These are phyloP conservation scores for Chaetogeoica ovagalla DNA, from an alignment of 2,888 invertebrate species.

Conservation along the genomic window DNA sequence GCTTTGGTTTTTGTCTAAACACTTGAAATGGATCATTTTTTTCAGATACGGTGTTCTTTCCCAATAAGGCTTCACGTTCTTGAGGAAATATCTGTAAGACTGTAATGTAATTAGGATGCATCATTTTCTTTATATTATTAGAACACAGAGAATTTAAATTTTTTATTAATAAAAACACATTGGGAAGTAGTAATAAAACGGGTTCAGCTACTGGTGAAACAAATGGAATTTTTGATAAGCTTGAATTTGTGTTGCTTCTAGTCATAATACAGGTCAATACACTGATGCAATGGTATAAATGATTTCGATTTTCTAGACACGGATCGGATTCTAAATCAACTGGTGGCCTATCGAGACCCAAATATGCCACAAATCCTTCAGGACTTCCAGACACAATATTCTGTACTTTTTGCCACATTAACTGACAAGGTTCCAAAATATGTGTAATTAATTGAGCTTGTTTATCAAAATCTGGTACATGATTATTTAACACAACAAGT, in stretches of 20 bases:
- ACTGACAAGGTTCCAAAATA: constrained; percentile 59
- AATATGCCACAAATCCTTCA: constrained; percentile 41
- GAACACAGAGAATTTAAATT: constrained; percentile 80
- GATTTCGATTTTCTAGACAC: constrained; percentile 52
- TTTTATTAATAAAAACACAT: constrained; percentile 76
- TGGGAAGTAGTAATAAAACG: constrained; percentile 78
- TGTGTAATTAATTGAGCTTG: constrained; percentile 72
- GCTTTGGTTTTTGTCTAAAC: constrained; percentile 54
- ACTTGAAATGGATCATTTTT: constrained; percentile 48
- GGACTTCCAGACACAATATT: constrained; percentile 29
- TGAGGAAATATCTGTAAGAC: constrained; percentile 53
- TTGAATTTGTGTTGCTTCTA: constrained; percentile 52
- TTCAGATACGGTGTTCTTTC: constrained; percentile 40
- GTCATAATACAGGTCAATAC: constrained; percentile 48
- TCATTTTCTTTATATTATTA: constrained; percentile 63
- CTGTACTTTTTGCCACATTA: constrained; percentile 52
- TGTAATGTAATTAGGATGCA: constrained; percentile 45
- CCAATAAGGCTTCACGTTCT: constrained; percentile 49
- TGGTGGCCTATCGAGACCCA: constrained; percentile 48
- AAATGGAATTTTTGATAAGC: constrained; percentile 29
- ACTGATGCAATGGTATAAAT: constrained; percentile 53
- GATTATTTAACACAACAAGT: constrained; percentile 80
- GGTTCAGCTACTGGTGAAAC: constrained; percentile 81
- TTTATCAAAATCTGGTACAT: constrained; percentile 83
- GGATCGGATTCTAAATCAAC: constrained; percentile 33